Evolutionary conservation across 2,113 vertebrate species (phyloP), one percentile per base, ranked within the genome.

Genomic region (Xiphophorus maculatus): DNA sequence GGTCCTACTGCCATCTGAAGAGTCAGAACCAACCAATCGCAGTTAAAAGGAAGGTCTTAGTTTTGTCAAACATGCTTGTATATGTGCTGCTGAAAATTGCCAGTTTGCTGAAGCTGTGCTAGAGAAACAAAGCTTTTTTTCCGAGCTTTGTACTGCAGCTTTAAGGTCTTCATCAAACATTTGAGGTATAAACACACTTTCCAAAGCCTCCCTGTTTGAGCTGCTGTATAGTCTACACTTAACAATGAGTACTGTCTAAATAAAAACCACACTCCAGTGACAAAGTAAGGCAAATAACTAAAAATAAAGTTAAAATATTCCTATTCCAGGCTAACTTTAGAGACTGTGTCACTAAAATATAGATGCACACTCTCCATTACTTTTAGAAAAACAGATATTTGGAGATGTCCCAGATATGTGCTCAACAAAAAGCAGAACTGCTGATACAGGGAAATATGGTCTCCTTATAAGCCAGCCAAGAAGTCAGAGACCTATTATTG

Each of bases 361-460:
- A 64, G 30, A 51, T 25, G 10, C 61, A 64, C 19, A n/a, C 19
- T 19, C 2, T 22, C 13, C 9, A n/a, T n/a, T 27, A 9, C 63
- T 30, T 3, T 28, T 6, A n/a, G 15, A 40, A 13, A 54, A 44
- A 35, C 17, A 67, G 25, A 42, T 35, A 51, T 44, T 64, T 32
- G 35, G 5, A 35, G 48, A 25, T 22, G 61, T 28, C 22, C 63
- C 63, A 32, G 48, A 63, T 30, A 33, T 29, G 65, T 62, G 37
- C 51, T n/a, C 22, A 29, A 48, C 32, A 15, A 75, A 79, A 19
- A 62, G 60, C 73, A 76, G 62, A 60, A 7, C 19, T 58, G 60
- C 51, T 7, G 25, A 65, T 67, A 63, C 15, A 32, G 33, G 51
- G 35, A 71, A n/a, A 17, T 40, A 15, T 42, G 15, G 33, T 29